Conservation (phyloP, 2,888 invertebrate genomes). For the Papilio protenor region DNA sequence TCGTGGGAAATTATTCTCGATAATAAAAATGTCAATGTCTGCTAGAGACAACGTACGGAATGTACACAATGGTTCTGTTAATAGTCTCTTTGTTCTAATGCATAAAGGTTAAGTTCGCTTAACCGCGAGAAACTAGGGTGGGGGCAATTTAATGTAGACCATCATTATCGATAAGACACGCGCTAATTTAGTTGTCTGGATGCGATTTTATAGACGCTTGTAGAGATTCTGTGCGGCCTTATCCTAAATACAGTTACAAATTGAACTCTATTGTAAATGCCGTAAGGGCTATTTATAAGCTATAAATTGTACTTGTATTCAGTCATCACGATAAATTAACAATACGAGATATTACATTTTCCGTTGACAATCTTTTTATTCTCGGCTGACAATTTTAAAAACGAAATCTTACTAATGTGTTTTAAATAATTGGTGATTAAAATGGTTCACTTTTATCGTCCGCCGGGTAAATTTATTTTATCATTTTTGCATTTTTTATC, state of each 20-base stretch:
- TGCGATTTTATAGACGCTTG: constrained; percentile 50
- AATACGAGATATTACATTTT: constrained; percentile 37
- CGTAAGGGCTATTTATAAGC: constrained; percentile 3
- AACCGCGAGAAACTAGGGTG: constrained; percentile 21
- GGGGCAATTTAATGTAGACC: constrained; percentile 60
- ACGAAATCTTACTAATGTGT: constrained; percentile 29
- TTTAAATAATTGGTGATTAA: constrained; percentile 38
- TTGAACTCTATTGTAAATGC: constrained; percentile 22
- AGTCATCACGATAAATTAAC: constrained; percentile 35
- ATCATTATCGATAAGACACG: constrained; percentile 78
- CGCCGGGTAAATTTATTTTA: constrained; percentile 13
- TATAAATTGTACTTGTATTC: constrained; percentile 15
- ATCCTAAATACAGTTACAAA: constrained; percentile 23
- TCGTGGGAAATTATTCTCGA: constrained; percentile 76
- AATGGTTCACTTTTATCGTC: constrained; percentile 10
- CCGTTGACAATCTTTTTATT: constrained; percentile 36
- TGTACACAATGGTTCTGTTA: constrained; percentile 46
- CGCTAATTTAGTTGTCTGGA: constrained; percentile 71
- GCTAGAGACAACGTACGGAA: constrained; percentile 59
- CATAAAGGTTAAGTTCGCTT: constrained; percentile 26
- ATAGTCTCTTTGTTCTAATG: constrained; percentile 11
- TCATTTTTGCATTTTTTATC: constrained; percentile 9
- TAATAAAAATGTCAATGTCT: constrained; percentile 75
- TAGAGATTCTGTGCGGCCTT: constrained; percentile 49
- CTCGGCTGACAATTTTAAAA: constrained; percentile 20